Evolutionary conservation across 2,888 invertebrate genomes (phyloP), one percentile per base, ranked within the genome.

Genomic region (Disparrhopalites patrizii): DNA sequence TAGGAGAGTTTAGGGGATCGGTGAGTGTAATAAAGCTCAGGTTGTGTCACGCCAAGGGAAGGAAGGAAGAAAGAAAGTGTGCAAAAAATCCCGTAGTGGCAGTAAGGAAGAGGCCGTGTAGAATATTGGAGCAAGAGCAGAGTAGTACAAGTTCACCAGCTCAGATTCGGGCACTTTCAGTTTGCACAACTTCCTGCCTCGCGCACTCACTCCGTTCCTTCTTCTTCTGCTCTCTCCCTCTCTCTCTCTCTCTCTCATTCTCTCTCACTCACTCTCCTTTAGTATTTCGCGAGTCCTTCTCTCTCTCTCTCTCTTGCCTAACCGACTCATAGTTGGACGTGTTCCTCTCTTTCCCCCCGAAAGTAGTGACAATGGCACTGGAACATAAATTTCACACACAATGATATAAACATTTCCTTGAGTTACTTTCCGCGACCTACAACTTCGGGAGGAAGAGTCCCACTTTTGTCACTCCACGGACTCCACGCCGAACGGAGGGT

Each of bases 121-220:
- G n/a, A n/a, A n/a, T n/a, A n/a, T n/a, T n/a, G n/a, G n/a, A n/a
- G n/a, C n/a, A n/a, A n/a, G n/a, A n/a, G n/a, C n/a, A n/a, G n/a
- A n/a, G n/a, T n/a, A n/a, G n/a, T n/a, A n/a, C n/a, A n/a, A n/a
- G n/a, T n/a, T n/a, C n/a, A n/a, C n/a, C 47, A 20, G 18, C 8
- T 20, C 47, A 23, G 15, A 47, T 47, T 47, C 47, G 47, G 47
- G 47, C 23, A 47, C 47, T 20, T 47, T 20, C 47, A 47, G 47
- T 47, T 47, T 47, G 47, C 23, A 47, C 47, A 47, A 47, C 47
- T 47, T 47, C 47, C 47, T 47, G 47, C 23, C 47, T 47, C 47
- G 47, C 47, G 47, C 47, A 47, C 47, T 47, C n/a, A n/a, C n/a
- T n/a, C n/a, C n/a, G n/a, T n/a, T n/a, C n/a, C n/a, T n/a, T n/a